Base-by-base conservation (phyloP, 2,888 invertebrate genomes). In the Catocala sponsa region DNA sequence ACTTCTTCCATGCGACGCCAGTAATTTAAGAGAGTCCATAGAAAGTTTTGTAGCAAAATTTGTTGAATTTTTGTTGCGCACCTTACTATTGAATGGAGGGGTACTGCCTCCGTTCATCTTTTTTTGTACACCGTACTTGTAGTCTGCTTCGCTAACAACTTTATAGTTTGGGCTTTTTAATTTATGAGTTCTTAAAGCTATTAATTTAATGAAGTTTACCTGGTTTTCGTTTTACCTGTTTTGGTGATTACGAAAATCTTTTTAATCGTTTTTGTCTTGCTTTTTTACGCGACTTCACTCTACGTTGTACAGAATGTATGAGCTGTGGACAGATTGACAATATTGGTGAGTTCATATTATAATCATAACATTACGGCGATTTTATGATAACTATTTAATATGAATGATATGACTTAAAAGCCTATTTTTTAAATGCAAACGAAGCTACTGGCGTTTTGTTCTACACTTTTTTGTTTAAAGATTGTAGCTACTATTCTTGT, bases 1-100 rank as follows among this genome's bases (percentile, higher is more conserved):
- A 91, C 78, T 90, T 90, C 63, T 56, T 63, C 79, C 68, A 79
- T 4, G 83, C 80, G 83, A 25, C 80, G 86, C 86, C 84, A 85
- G 89, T 89, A 86, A 90, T 87, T 90, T 88, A 86, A 85, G 84
- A 86, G 84, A 81, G 81, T 67, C 82, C 82, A 83, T 85, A 86
- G 67, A 84, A 87, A 90, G 84, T 89, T 88, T 78, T 81, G 82
- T 82, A 82, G 81, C 83, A 77, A 87, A 89, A 89, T 88, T 85
- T 85, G 86, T 82, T 88, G 15, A 15, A 9, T 46, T 89, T 88
- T 88, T 88, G 81, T 84, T 83, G 81, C 81, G 74, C 38, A 44
- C 55, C 79, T 74, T 70, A 53, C 55, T 71, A 71, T 76, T 70
- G 6, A 44, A 25, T 2, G 6, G 44, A 6, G 6, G 6, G 12